phyloP scores from a whole-genome alignment of 1,140 invertebrate species.

The Drosophila teissieri region DNA sequence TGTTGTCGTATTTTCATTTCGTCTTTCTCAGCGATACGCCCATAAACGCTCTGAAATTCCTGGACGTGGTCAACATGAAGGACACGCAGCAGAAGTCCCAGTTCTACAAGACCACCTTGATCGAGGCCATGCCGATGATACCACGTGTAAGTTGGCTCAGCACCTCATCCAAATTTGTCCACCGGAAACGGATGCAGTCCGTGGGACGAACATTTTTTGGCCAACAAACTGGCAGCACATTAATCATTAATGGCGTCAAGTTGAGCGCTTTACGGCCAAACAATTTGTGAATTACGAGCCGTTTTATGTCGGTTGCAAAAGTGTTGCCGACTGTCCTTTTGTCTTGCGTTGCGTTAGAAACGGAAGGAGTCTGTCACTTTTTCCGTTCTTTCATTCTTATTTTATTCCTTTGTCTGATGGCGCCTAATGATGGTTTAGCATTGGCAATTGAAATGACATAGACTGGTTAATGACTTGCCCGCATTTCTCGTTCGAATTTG shows the following conservation, averaged over 20 bases:
- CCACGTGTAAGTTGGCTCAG: constrained; percentile 90
- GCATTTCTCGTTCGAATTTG: constrained; percentile 22
- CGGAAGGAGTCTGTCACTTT: constrained; percentile 19
- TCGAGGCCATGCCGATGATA: constrained; percentile 94
- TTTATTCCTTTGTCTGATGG: constrained; percentile 33
- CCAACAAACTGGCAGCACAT: constrained; percentile 44
- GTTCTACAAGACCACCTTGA: constrained; percentile 94
- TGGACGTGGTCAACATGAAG: constrained; percentile 97
- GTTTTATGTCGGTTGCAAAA: constrained; percentile 70
- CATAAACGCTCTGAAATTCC: constrained; percentile 94
- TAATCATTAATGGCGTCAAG: constrained; percentile 69
- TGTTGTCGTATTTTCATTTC: constrained; percentile 19
- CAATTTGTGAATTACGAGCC: constrained; percentile 74
- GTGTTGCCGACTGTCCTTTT: constrained; percentile 37
- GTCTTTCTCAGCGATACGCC: constrained; percentile 91
- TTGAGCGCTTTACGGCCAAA: constrained; percentile 66
- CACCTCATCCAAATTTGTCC: background rate
- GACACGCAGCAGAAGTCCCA: constrained; percentile 94
- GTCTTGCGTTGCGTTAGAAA: constrained; percentile 10
- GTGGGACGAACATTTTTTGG: constrained; percentile 24
- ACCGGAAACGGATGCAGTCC: constrained; percentile 53
- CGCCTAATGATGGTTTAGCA: constrained; percentile 52
- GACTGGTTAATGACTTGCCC: constrained; percentile 44
- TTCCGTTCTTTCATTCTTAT: background rate
- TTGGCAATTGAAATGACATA: constrained; percentile 54